Evolutionary conservation across 2,113 vertebrate species (phyloP).

Genomic region (Galbula dea): DNA sequence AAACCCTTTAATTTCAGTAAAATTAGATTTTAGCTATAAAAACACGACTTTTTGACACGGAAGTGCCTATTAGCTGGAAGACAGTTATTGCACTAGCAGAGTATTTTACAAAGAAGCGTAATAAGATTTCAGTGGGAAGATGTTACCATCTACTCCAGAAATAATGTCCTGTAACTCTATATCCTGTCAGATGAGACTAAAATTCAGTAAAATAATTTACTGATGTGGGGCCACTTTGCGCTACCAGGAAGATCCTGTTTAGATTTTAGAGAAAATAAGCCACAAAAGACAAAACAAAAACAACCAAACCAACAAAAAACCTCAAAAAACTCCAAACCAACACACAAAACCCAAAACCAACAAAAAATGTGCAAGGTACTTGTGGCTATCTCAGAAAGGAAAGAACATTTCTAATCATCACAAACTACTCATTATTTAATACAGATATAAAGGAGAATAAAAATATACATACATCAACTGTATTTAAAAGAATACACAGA

Average conservation of each 20-base stretch:
- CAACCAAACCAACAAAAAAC: neutral
- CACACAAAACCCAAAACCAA: neutral
- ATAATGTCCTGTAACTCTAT: neutral
- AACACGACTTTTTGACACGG: neutral
- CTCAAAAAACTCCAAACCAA: neutral
- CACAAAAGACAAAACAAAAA: neutral
- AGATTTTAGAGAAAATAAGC: neutral
- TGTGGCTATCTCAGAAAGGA: neutral
- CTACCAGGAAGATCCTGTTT: neutral
- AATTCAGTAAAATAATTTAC: neutral
- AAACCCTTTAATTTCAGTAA: neutral
- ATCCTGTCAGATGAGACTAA: neutral
- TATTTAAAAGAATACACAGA: neutral
- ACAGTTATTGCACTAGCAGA: neutral
- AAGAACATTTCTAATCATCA: neutral
- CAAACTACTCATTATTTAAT: neutral
- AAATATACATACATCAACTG: neutral
- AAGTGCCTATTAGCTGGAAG: neutral
- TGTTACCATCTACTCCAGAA: neutral
- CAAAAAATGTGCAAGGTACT: neutral
- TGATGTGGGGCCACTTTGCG: neutral
- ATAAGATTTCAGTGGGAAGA: neutral
- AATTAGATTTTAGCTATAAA: neutral
- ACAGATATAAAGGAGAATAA: neutral
- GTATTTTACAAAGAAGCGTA: neutral